Evolutionary conservation across 2,113 vertebrate genomes (phyloP).

Genomic region (Mixornis gularis): DNA sequence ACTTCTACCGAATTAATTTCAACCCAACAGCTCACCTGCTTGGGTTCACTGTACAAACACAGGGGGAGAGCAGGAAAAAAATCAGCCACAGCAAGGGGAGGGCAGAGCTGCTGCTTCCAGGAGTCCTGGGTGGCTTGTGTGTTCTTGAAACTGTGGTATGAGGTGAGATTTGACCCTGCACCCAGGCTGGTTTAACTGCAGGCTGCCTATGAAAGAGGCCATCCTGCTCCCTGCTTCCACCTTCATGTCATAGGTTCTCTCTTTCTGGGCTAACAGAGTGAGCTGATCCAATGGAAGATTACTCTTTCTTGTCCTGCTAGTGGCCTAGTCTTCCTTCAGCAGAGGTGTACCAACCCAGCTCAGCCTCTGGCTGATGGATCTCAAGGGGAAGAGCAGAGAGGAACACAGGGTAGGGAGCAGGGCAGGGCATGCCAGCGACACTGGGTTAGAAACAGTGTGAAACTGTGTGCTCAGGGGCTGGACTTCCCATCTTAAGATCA

Average conservation of each 20-base stretch:
- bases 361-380: background rate
- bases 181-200: background rate
- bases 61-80: background rate
- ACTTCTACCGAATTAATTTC: background rate
- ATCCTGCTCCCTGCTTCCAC: background rate
- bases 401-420: background rate
- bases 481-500: background rate
- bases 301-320: background rate
- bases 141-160: background rate
- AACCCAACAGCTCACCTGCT: background rate
- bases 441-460: background rate
- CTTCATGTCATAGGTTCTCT: background rate
- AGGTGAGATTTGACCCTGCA: background rate
- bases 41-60: background rate
- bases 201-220: background rate
- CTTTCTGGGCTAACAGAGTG: background rate
- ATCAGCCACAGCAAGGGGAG: background rate
- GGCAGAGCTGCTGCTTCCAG: background rate
- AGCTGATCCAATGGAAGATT: background rate
- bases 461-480: background rate
- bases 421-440: background rate
- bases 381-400: background rate
- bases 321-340: background rate
- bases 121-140: fast-evolving
- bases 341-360: background rate